Evolutionary conservation across 2,888 invertebrate species (phyloP).

Genomic region (Phorcus lineatus): DNA sequence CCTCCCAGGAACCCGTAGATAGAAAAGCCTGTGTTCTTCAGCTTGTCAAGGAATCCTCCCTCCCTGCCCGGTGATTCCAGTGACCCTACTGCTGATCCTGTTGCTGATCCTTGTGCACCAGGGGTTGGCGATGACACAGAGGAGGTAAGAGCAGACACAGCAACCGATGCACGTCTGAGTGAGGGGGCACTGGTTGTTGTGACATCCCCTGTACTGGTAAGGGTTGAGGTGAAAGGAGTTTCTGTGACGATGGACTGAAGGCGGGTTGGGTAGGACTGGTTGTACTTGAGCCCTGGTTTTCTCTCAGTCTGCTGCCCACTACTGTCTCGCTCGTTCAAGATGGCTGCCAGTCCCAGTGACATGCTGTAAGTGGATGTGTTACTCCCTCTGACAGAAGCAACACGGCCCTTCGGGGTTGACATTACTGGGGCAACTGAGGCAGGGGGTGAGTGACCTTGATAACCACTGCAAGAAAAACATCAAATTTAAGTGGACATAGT

Average conservation of each 20-base stretch:
- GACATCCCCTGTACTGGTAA: not conserved
- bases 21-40: slow-evolving; percentile 58
- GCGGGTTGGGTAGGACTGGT: slow-evolving; percentile 18
- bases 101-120: not conserved
- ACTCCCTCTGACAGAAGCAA: slow-evolving; percentile 6
- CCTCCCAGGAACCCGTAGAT: slow-evolving; percentile 52
- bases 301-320: slow-evolving; percentile 73
- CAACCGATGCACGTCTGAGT: not conserved
- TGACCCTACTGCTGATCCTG: not conserved
- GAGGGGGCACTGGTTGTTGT: not conserved
- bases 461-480: too few species aligned
- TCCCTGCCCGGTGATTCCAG: not conserved
- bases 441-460: too few species aligned
- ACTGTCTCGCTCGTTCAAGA: slow-evolving; percentile 85
- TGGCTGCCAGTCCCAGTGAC: slow-evolving; percentile 84
- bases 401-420: not conserved
- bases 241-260: slow-evolving; percentile 8
- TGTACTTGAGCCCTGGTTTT: slow-evolving; percentile 20
- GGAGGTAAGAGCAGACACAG: slow-evolving; percentile 9
- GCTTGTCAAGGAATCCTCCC: slow-evolving; percentile 50
- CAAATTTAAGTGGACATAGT: too few species aligned
- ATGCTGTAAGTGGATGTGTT: slow-evolving; percentile 83
- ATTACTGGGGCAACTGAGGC: not conserved
- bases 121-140: slow-evolving; percentile 16
- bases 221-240: not conserved